Base-by-base conservation (phyloP, 2,888 invertebrate genomes). In the Epistrophella euchroma region DNA sequence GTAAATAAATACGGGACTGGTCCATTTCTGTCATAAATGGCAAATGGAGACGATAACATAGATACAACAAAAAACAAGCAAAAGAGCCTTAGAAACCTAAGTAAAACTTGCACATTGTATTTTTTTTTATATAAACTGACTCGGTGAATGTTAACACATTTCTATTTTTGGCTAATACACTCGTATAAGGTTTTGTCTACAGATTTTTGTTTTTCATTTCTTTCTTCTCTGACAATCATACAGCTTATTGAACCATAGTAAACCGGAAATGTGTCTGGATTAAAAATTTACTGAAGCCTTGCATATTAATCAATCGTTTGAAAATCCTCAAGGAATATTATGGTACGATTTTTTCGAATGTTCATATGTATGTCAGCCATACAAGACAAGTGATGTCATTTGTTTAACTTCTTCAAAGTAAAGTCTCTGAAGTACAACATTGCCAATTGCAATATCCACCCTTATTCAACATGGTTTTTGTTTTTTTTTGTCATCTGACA, bases 71-170 rank as follows among this genome's bases (percentile, higher is more conserved):
- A 25, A 25, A 64, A 19, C 25, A 50, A 9, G 19, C 52, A 72
- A 75, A 76, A 66, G 68, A 52, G 62, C 40, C 56, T 62, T 28
- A 76, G 70, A 56, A 73, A 77, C 72, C 62, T 56, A 62, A 84
- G 75, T 75, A 35, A 68, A 76, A 56, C 72, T 55, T 56, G 64
- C 19, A 80, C 58, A 76, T 70, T 84, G 68, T 68, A 40, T 22
- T 60, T 35, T 22, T 60, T 35, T 37, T 60, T 45, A 64, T 56
- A 58, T 74, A 79, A 73, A 71, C 70, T 55, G 74, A 74, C 79
- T 28, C 58, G 45, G 47, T 78, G 60, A 55, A 83, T 81, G 81
- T 77, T 82, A 66, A 82, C 68, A 73, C 58, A 68, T 50, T 66
- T 56, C 76, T 64, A 71, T 76, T 76, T 76, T 28, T 56, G 71